phyloP scores from a whole-genome alignment of 1,140 invertebrate species.

The Uloborus diversus region DNA sequence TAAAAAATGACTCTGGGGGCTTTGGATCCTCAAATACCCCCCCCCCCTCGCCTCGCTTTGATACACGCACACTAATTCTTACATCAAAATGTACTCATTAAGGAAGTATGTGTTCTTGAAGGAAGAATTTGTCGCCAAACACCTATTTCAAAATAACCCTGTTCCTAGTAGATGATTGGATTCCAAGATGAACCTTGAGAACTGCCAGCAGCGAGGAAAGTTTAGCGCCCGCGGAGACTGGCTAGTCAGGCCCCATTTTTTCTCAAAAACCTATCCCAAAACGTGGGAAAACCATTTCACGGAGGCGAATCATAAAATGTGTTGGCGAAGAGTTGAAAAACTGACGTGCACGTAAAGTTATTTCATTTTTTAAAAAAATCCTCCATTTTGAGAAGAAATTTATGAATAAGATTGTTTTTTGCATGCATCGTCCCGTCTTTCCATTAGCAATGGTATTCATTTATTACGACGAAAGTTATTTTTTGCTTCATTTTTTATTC shows the following conservation, averaged over 20 bases:
- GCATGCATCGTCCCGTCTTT: conserved; percentile 9
- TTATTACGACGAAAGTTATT: conserved; percentile 14
- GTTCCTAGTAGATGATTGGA: conserved; percentile 32
- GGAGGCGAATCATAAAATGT: conserved; percentile 18
- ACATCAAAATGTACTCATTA: no score
- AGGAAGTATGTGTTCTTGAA: no score
- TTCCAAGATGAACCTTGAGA: conserved; percentile 34
- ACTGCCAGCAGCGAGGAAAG: conserved; percentile 28
- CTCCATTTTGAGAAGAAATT: conserved; percentile 20
- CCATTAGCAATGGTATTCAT: conserved; percentile 36
- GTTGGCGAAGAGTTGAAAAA: conserved; percentile 33
- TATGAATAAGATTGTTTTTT: conserved; percentile 44
- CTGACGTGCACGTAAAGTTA: conserved; percentile 14
- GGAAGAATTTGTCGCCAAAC: conserved; percentile 3
- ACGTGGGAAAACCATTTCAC: conserved; percentile 40
- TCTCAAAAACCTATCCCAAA: conserved; percentile 3
- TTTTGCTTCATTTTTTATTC: not conserved
- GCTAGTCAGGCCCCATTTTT: not conserved
- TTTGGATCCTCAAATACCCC: no score
- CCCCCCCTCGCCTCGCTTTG: no score
- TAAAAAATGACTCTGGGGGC: no score
- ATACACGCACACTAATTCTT: no score
- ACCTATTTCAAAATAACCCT: conserved; percentile 7
- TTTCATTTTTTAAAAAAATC: not conserved
- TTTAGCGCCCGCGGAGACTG: conserved; percentile 26